Evolutionary conservation across 2,113 vertebrate species (phyloP).

Genomic region (Chamaea fasciata): DNA sequence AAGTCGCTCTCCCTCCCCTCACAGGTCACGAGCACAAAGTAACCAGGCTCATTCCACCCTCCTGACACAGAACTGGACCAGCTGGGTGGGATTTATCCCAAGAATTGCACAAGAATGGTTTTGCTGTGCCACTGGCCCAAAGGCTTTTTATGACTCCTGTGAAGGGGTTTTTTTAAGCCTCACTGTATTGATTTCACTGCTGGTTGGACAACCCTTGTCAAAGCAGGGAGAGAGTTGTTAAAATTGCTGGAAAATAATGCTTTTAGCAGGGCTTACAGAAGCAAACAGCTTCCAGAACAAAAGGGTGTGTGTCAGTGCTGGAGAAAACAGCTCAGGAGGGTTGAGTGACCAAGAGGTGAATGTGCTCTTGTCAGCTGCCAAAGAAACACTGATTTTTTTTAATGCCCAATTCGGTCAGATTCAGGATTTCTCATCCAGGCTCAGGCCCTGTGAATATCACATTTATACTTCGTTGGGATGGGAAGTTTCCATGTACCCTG

Average conservation of each 20-base stretch:
- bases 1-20: not conserved
- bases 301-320: not conserved
- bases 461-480: rapidly evolving
- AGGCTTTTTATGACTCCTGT: not conserved
- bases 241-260: not conserved
- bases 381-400: not conserved
- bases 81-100: not conserved
- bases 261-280: not conserved
- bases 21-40: not conserved
- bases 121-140: not conserved
- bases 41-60: not conserved
- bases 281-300: not conserved
- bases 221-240: not conserved
- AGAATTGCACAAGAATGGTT: not conserved
- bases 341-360: not conserved
- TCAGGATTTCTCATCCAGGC: not conserved
- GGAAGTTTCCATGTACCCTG: not conserved
- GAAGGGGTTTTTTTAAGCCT: not conserved
- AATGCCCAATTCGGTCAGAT: rapidly evolving
- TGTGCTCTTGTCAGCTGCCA: not conserved
- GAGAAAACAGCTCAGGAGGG: not conserved
- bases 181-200: not conserved
- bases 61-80: not conserved
- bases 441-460: not conserved
- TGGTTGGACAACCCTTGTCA: not conserved